These are phyloP conservation scores for Marmota flaviventris DNA, from an alignment of 2,113 vertebrate species.

Conservation along the genomic window DNA sequence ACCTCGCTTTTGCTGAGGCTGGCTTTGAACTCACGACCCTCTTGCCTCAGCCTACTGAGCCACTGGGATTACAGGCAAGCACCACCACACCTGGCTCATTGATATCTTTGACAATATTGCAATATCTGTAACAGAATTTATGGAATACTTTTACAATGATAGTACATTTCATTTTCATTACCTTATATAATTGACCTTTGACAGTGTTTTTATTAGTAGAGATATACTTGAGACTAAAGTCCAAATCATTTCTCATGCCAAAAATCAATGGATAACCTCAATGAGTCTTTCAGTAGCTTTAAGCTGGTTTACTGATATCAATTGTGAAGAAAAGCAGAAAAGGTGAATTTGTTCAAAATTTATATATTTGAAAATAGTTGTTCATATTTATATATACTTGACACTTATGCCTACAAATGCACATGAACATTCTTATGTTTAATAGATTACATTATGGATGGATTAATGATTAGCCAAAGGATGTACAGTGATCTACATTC, in stretches of 20 bases:
- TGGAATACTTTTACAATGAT: background rate
- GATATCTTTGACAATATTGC: background rate
- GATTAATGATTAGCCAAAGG: background rate
- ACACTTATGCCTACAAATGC: background rate
- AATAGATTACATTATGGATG: background rate
- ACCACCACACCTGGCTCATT: background rate
- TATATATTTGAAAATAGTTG: too few species aligned
- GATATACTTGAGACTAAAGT: background rate
- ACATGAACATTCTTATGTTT: background rate
- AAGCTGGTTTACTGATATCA: background rate
- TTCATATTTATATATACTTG: background rate
- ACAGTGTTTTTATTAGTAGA: background rate
- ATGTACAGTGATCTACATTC: background rate
- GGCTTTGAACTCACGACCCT: too few species aligned
- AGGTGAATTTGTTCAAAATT: background rate
- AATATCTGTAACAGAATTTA: background rate
- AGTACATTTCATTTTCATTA: background rate
- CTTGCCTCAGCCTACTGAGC: too few species aligned
- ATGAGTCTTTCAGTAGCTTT: background rate
- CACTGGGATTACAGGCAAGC: too few species aligned
- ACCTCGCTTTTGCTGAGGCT: too few species aligned
- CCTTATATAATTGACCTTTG: constrained; percentile 20
- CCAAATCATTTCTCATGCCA: background rate
- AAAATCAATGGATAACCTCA: background rate
- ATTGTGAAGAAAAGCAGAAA: background rate